Base-by-base conservation (phyloP, 2,113 vertebrate genomes). In the Forbesichthys papilliferus region DNA sequence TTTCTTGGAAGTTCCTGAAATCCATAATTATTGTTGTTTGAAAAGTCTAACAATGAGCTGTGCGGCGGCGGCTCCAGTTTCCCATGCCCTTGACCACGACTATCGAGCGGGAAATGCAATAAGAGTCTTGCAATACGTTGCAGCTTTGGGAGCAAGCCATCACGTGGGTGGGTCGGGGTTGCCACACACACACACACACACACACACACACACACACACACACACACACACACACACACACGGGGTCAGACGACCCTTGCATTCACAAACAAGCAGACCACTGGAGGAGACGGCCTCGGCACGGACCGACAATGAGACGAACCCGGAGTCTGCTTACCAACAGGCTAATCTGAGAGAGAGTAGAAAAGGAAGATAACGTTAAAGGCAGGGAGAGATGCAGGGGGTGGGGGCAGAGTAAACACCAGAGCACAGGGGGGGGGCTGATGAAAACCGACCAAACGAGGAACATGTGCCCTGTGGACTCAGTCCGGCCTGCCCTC, bases 381-480 rank as follows among this genome's bases (percentile, higher is more conserved):
- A 79, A 80, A 85, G 69, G 78, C 78, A 89, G 57, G 64, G 59
- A 82, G 63, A 60, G 78, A 75, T 47, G 70, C 59, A 34, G 70
- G 27, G 27, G 27, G 27, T 27, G 27, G 27, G 27, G 27, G 78
- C 56, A 84, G 75, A 68, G 85, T 83, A 87, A 88, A 89, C 77
- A 87, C 75, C 73, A 82, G 73, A 79, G 67, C 79, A 73, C 80
- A 78, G 79, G 2, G 86, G 80, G 77, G 83, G 74, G 81, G 84
- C 72, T 81, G 82, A 82, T 84, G 75, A 88, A 89, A 90, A 82
- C 66, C 80, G 83, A 86, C 68, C 74, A 88, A 89, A 90, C 82
- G 61, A 80, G 71, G 83, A 86, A 84, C 87, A 87, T 88, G 84
- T 88, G 88, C 77, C 83, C 73, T 9, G 5, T 14, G 68, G 81